A percentile compares a stretch with the other conserved stretches of the same genome.
Evolutionary conservation across 2,113 vertebrate genomes (phyloP).

Genomic region (Lutjanus erythropterus): DNA sequence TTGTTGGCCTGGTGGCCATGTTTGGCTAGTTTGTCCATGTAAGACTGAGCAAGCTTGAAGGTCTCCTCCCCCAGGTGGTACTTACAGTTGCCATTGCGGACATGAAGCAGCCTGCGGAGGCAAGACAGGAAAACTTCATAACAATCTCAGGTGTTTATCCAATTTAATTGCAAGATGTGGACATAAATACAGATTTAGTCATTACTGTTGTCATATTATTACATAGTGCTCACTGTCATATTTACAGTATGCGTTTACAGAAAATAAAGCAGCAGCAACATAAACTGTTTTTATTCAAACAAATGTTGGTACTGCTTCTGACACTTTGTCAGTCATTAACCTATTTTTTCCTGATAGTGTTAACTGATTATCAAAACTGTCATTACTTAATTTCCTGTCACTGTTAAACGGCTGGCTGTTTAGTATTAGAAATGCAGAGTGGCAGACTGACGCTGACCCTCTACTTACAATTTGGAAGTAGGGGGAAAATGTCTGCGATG

Average conservation of each 20-base stretch:
- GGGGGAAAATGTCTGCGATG: neutral
- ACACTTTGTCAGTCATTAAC: neutral
- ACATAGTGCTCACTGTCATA: neutral
- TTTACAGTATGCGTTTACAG: neutral
- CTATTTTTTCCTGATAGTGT: neutral
- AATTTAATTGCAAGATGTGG: neutral
- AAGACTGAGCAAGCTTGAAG: slow-evolving; percentile 96
- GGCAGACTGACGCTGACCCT: neutral
- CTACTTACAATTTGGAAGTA: neutral
- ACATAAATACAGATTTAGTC: neutral
- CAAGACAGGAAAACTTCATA: neutral
- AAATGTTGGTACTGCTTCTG: neutral
- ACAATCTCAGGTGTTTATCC: neutral
- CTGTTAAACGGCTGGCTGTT: neutral
- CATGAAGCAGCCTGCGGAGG: slow-evolving; percentile 92
- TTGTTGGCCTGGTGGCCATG: slow-evolving; percentile 97
- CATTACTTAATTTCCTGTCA: neutral
- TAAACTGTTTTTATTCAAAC: neutral
- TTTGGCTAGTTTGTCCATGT: slow-evolving; percentile 97
- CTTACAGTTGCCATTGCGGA: slow-evolving; percentile 97
- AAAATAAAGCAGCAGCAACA: neutral
- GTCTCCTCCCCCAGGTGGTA: slow-evolving; percentile 99
- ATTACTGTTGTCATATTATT: neutral
- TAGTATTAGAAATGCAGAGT: neutral
- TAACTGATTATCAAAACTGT: neutral